Evolutionary conservation across 2,888 invertebrate genomes (phyloP), one percentile per base, ranked within the genome.

Genomic region (Neoaliturus tenellus): DNA sequence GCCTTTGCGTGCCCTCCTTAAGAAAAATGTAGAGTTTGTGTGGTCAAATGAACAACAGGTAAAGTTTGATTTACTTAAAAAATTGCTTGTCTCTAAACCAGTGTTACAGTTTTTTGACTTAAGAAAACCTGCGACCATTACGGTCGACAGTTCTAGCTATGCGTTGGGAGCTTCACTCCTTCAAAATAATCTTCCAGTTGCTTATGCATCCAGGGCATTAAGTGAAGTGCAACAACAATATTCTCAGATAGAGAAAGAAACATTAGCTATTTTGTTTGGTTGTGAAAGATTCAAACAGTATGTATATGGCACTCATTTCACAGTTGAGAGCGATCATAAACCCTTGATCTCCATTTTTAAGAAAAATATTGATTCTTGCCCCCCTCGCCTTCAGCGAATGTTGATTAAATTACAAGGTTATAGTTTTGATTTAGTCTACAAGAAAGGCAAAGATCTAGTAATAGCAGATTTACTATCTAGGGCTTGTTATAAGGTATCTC

Each of bases 1-100:
- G 67, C 84, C 86, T 33, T 3, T 82, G 88, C 28, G 85, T 87
- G 73, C 86, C 33, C 78, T 89, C 41, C 41, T 87, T n/a, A 86
- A 85, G 81, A 88, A 88, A 82, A 85, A 86, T 25, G 28, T n/a
- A 0, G 58, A 31, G 12, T 86, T 86, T 48, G 35, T 80, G 5
- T 87, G 87, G 87, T 73, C 41, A 83, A 17, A 67, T 67, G 67
- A 67, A 31, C 67, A 67, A 51, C 20, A 51, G 51, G 51, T 51
- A 51, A 51, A 51, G 23, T 51, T 51, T 51, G 20, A 51, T 51
- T 51, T 67, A 84, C 20, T 25, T 84, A 5, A 75, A 84, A 62
- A 20, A 80, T 35, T 23, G 28, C 48, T 20, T 84, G 28, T 23
- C 0, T 20, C 31, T 33, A 67, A 67, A 48, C 69, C 82, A 20